Evolutionary conservation across 1,140 invertebrate species (phyloP).

Genomic region (Drosophila pallidifrons): DNA sequence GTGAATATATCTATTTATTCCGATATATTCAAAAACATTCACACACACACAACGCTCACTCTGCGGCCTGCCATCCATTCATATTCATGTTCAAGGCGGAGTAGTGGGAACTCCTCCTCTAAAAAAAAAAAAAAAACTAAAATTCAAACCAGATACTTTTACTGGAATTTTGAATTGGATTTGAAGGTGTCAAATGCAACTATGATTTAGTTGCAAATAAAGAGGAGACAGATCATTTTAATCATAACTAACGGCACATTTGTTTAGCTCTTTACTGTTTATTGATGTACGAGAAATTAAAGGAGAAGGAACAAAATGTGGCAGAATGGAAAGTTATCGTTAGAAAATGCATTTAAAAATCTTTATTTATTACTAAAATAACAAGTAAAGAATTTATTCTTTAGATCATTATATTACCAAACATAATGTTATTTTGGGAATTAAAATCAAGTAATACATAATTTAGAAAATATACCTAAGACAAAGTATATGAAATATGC

Average conservation of each 20-base stretch:
- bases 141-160: constrained; percentile 2
- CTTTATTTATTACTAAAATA: no score
- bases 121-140: background rate
- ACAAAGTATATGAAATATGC: no score
- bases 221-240: background rate
- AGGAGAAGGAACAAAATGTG: no score
- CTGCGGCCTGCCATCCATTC: background rate
- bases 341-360: no score
- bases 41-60: background rate
- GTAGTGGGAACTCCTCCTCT: background rate
- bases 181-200: constrained; percentile 25
- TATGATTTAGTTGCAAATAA: constrained; percentile 56
- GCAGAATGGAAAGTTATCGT: no score
- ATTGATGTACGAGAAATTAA: background rate
- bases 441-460: no score
- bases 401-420: no score
- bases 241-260: constrained; percentile 7
- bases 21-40: constrained; percentile 14
- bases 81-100: constrained; percentile 23
- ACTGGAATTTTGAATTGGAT: constrained; percentile 7
- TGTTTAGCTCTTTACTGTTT: no score
- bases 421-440: no score
- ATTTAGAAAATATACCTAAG: no score
- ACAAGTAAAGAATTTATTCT: no score
- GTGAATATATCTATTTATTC: constrained; percentile 44